A percentile compares a stretch with the other conserved stretches of the same genome.
These are phyloP conservation scores for Abscondita cerata DNA, from an alignment of 2,888 invertebrate species.

Conservation along the genomic window DNA sequence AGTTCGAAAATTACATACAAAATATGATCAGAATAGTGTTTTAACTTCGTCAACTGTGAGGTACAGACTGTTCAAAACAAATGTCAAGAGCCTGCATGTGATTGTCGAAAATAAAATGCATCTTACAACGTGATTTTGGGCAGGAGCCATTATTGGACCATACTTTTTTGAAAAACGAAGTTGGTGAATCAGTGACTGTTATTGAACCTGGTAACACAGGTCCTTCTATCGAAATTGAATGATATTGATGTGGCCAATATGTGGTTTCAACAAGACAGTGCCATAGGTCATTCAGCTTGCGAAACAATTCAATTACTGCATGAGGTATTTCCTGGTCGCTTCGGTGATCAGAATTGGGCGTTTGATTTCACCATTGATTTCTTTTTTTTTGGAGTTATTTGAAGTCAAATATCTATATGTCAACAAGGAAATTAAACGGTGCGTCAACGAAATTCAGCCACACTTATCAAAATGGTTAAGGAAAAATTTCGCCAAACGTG, in stretches of 20 bases:
- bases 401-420: conserved; percentile 34
- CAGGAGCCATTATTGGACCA: no score
- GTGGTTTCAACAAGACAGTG: background rate
- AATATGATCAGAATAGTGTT: no score
- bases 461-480: conserved; percentile 38
- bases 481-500: conserved; percentile 31
- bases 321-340: background rate
- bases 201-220: no score
- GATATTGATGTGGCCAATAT: background rate
- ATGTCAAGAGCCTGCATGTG: no score
- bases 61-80: no score
- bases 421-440: conserved; percentile 37
- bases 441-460: conserved; percentile 42
- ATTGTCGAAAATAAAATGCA: no score
- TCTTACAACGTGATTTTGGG: no score
- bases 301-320: conserved; percentile 3
- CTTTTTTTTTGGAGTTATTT: conserved; percentile 16
- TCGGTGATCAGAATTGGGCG: conserved; percentile 7
- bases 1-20: no score
- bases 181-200: no score
- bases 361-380: conserved; percentile 16
- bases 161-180: no score
- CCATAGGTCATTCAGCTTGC: background rate
- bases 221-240: background rate
- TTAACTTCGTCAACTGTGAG: no score